Evolutionary conservation across 2,888 invertebrate species (phyloP), one percentile per base, ranked within the genome.

Genomic region (Dascillus cervinus): DNA sequence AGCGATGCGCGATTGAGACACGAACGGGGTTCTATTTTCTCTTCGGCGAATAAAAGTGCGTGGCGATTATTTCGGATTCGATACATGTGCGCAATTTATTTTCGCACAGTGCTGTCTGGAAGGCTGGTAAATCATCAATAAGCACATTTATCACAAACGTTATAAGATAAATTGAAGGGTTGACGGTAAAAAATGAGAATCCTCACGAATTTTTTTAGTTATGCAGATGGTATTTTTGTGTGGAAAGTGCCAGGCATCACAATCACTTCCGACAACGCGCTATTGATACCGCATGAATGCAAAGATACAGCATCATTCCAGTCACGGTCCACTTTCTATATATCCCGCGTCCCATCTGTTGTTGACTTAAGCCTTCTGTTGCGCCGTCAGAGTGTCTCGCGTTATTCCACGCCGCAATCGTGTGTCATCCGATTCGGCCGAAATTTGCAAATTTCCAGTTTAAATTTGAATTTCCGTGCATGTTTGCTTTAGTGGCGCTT

Each of bases 321-420:
- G 45, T 46, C 47, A 46, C 47, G 45, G 43, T 39, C 40, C 44
- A 43, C 45, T 47, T 47, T 47, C 45, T 46, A n/a, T n/a, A n/a
- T n/a, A 47, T 42, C 42, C 42, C 37, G 29, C 37, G 39, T 38
- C 37, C 45, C 46, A 46, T 43, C 43, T 46, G 46, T 41, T 38
- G 45, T 40, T 39, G 34, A 39, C 41, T 41, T 39, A 39, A 33
- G 33, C 23, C 34, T 33, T 36, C 36, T 30, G 26, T 41, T 39
- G 39, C 31, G 33, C 23, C 34, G 36, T 36, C 36, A 33, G 26
- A 39, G 39, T 32, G 26, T 14, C 29, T 17, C 13, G 32, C 33
- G 39, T 36, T 34, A 28, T 26, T 29, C 33, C 37, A 37, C 34
- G 37, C 32, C 34, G 22, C 31, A 25, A 22, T 28, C 19, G 21